Conservation (phyloP, 2,113 vertebrate genomes). For the Campylomormyrus tamandua region DNA sequence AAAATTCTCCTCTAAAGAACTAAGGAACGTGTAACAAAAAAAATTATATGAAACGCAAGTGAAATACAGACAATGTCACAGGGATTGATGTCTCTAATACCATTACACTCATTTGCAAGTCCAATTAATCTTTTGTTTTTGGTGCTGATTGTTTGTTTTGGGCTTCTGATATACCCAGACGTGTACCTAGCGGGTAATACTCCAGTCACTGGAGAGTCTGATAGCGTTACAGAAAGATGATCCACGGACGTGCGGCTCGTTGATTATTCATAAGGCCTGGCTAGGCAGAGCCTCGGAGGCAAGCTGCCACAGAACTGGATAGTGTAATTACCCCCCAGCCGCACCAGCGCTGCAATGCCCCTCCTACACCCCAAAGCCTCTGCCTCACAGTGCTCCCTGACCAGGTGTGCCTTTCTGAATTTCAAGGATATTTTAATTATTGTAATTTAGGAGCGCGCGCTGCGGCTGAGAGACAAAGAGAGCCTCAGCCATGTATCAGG, state of each 20-base stretch:
- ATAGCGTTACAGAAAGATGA: constrained; percentile 64
- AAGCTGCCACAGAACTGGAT: constrained; percentile 63
- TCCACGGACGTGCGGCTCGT: constrained; percentile 51
- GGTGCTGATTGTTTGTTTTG: constrained; percentile 58
- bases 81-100: not conserved
- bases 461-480: not conserved
- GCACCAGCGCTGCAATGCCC: constrained; percentile 55
- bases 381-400: constrained; percentile 35
- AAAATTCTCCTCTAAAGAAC: not conserved
- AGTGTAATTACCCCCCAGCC: constrained; percentile 63
- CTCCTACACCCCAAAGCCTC: constrained; percentile 24
- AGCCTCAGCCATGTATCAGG: not conserved
- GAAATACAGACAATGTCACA: not conserved
- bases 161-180: constrained; percentile 53
- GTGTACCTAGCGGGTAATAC: constrained; percentile 35
- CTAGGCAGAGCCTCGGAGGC: constrained; percentile 57
- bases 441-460: constrained; percentile 20
- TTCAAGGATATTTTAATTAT: constrained; percentile 30
- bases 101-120: constrained; percentile 55
- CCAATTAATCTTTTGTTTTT: constrained; percentile 65
- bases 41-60: not conserved
- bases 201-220: constrained; percentile 60
- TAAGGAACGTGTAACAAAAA: not conserved
- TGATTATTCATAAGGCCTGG: constrained; percentile 72
- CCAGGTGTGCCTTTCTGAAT: constrained; percentile 44